Evolutionary conservation across 2,797 vertebrate genomes (phyloP).

Genomic region (Manis javanica): DNA sequence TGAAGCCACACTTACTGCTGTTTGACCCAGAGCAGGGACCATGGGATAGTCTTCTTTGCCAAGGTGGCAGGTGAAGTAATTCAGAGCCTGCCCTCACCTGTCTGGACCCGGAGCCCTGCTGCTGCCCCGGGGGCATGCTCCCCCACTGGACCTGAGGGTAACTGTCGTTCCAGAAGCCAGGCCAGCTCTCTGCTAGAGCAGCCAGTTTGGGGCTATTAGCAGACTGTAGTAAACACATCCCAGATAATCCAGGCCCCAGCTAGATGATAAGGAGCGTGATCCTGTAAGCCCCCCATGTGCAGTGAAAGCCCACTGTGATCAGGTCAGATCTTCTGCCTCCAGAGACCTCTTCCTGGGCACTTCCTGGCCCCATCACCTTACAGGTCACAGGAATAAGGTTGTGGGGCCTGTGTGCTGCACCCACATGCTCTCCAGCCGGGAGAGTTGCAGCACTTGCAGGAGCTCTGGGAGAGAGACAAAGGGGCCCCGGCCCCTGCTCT

Average conservation of each 20-base stretch:
- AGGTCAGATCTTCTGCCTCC: neutral
- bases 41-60: neutral
- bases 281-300: too few species aligned
- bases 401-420: too few species aligned
- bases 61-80: neutral
- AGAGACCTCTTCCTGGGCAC: neutral
- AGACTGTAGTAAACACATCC: neutral
- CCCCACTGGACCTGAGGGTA: fast-evolving
- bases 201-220: neutral
- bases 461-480: neutral
- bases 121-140: fast-evolving
- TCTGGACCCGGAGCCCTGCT: fast-evolving
- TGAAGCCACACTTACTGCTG: fast-evolving
- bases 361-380: neutral
- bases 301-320: neutral
- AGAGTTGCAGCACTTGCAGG: too few species aligned
- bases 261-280: too few species aligned
- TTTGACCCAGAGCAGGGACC: fast-evolving
- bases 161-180: neutral
- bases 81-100: neutral
- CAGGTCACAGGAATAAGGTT: neutral
- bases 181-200: neutral
- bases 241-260: neutral
- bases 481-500: neutral
- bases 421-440: too few species aligned